Percentiles rank a stretch among this genome's conserved stretches.
phyloP scores from a whole-genome alignment of 2,888 invertebrate species.

The Pinctada fucata region DNA sequence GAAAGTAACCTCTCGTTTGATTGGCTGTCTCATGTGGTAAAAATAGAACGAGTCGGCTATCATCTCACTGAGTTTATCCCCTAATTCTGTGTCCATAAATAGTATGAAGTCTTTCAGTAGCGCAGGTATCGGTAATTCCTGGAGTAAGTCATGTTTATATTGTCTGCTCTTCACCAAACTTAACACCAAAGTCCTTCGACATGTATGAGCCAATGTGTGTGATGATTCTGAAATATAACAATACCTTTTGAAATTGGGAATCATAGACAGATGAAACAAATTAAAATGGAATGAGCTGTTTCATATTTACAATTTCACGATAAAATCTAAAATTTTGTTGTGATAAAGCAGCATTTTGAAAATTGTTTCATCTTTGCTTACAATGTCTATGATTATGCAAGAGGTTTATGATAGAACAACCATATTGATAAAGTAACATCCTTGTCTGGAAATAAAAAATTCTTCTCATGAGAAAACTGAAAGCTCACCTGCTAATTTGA shows the following conservation, averaged over 20 bases:
- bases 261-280: neutral
- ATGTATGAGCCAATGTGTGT: conserved; percentile 53
- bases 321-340: no score
- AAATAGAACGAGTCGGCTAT: conserved; percentile 25
- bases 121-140: conserved; percentile 43
- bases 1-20: no score
- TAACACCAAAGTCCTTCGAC: conserved; percentile 51
- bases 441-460: no score
- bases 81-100: conserved; percentile 47
- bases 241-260: neutral
- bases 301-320: no score
- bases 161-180: conserved; percentile 42
- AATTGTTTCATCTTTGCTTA: no score
- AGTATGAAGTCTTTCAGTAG: conserved; percentile 54
- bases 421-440: no score
- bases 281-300: no score
- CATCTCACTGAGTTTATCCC: conserved; percentile 28
- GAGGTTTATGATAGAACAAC: no score
- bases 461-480: neutral
- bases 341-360: no score
- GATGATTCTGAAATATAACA: conserved; percentile 48
- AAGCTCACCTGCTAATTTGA: conserved; percentile 1
- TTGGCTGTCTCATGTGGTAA: no score
- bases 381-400: no score
- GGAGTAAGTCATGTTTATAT: conserved; percentile 38